Percentiles rank a stretch among this genome's conserved stretches.
phyloP scores from a whole-genome alignment of 1,140 invertebrate species.

The Varroa destructor region DNA sequence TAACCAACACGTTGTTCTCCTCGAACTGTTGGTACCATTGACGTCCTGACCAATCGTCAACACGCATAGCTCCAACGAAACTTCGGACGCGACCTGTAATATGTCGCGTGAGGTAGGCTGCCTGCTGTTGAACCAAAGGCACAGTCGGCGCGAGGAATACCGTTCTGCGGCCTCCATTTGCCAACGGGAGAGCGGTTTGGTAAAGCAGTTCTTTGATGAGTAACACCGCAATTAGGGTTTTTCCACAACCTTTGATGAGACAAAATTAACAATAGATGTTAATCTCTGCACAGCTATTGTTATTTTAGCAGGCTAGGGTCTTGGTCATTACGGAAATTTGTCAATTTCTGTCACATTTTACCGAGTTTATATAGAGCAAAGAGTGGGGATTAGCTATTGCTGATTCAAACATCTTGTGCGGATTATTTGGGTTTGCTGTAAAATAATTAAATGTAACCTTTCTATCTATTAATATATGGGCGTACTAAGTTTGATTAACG shows the following conservation, averaged over 20 bases:
- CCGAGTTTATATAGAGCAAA: no score
- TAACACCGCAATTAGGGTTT: background rate
- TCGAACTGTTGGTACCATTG: slow-evolving; percentile 12
- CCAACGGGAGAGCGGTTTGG: background rate
- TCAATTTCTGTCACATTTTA: no score
- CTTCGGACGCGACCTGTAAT: background rate
- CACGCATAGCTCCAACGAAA: slow-evolving; percentile 9
- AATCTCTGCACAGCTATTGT: no score
- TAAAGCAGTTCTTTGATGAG: slow-evolving; percentile 20
- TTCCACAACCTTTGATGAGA: slow-evolving; percentile 1
- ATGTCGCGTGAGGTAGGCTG: slow-evolving; percentile 4
- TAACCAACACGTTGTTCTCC: slow-evolving; percentile 56
- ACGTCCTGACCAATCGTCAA: slow-evolving; percentile 13
- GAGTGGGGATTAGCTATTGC: no score
- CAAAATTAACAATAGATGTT: no score
- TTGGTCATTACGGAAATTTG: no score
- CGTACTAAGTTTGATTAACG: no score
- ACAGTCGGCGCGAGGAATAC: slow-evolving; percentile 26
- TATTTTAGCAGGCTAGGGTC: no score
- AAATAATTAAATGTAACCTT: no score
- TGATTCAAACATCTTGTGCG: no score
- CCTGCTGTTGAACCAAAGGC: slow-evolving; percentile 3
- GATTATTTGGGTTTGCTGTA: no score
- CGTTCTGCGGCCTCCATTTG: background rate
- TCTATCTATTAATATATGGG: no score